A percentile compares a stretch with the other conserved stretches of the same genome.
phyloP scores from a whole-genome alignment of 2,113 vertebrate species.

The Odocoileus hemionus region DNA sequence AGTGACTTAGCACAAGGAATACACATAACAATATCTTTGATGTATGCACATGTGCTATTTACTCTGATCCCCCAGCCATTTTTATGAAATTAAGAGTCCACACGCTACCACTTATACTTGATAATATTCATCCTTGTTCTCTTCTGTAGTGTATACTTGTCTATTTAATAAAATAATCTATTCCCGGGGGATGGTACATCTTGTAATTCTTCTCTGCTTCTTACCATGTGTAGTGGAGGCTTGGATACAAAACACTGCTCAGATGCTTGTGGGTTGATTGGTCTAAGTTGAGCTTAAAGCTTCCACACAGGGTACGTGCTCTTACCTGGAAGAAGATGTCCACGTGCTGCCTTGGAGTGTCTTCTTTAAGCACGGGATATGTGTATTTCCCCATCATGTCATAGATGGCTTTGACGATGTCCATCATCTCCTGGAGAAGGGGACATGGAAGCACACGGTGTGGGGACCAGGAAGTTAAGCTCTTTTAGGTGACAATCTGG shows the following conservation, averaged over 20 bases:
- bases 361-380: conserved; percentile 92
- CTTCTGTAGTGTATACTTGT: not conserved
- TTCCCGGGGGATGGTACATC: not conserved
- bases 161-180: not conserved
- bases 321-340: conserved; percentile 96
- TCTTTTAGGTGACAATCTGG: not conserved
- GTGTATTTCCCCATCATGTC: conserved; percentile 99
- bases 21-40: not conserved
- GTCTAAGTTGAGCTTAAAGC: not conserved
- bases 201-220: not conserved
- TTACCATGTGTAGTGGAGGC: not conserved
- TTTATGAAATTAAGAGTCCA: not conserved
- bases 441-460: conserved; percentile 34
- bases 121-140: not conserved
- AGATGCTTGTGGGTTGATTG: not conserved
- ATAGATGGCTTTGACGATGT: conserved; percentile 97
- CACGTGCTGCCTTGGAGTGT: conserved; percentile 94
- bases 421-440: conserved; percentile 91
- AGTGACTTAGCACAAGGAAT: not conserved
- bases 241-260: not conserved
- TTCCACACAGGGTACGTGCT: rapidly evolving
- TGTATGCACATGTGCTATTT: not conserved
- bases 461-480: not conserved
- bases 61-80: not conserved
- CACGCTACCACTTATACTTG: not conserved